phyloP scores from a whole-genome alignment of 2,888 invertebrate genomes.

The Hemaris fuciformis region DNA sequence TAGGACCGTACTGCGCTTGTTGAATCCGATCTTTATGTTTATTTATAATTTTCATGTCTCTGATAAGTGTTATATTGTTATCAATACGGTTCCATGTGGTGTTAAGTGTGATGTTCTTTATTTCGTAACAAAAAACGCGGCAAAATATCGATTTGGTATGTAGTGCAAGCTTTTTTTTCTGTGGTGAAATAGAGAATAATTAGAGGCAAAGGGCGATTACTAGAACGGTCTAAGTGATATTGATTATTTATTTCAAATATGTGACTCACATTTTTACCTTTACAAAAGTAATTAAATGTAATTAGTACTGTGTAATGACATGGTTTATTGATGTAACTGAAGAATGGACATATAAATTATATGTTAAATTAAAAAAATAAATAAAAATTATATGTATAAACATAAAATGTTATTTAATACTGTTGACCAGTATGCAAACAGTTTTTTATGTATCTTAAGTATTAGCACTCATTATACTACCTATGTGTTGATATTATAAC shows the following conservation, averaged over 20 bases:
- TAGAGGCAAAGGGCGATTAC: background rate
- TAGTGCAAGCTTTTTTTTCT: background rate
- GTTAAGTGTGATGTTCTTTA: background rate
- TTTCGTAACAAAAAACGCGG: background rate
- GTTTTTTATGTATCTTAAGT: too few relatives aligned
- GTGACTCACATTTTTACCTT: background rate
- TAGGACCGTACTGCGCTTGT: slow-evolving; percentile 41
- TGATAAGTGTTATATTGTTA: slow-evolving; percentile 2
- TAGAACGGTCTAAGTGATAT: background rate
- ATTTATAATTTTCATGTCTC: slow-evolving; percentile 33
- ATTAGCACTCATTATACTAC: too few relatives aligned
- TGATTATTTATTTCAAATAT: background rate
- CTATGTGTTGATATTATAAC: too few relatives aligned
- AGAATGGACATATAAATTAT: background rate
- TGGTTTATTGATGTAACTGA: too few relatives aligned
- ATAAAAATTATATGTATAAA: too few relatives aligned
- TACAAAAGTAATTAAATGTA: background rate
- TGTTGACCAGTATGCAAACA: too few relatives aligned
- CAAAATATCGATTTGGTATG: background rate
- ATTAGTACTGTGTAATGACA: background rate
- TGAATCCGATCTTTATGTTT: slow-evolving; percentile 47
- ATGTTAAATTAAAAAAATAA: too few relatives aligned
- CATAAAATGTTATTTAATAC: too few relatives aligned
- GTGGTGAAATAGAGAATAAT: background rate
- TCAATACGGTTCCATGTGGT: background rate